Evolutionary conservation across 1,140 invertebrate species (phyloP), one percentile per base, ranked within the genome.

Genomic region (Tribolium madens): DNA sequence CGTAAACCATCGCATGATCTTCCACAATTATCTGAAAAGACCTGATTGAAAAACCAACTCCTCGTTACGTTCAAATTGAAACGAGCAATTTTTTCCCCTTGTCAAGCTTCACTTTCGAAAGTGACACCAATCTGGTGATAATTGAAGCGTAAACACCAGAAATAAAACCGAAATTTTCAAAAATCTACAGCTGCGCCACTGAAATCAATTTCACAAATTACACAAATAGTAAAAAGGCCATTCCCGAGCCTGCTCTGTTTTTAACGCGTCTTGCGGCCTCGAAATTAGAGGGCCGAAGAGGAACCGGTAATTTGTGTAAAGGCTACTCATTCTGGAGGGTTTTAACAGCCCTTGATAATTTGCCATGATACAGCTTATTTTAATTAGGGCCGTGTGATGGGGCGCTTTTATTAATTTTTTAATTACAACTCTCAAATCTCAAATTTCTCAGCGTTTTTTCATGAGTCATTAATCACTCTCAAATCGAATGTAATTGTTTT

Each of bases 271-370:
- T 79, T 76, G 21, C 81, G 79, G 81, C 78, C 47, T 46, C 17
- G 14, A 81, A 82, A 82, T 82, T 82, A 82, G 79, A 82, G 78
- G 81, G 78, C 81, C 10, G n/a, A 42, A 46, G 75, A 77, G 53
- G 46, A 78, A 73, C 33, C 70, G 70, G 78, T 79, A 81, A 82
- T 82, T 82, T 81, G 60, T 50, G 74, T 81, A 81, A 81, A 82
- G 81, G 81, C 81, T 82, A 81, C 79, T 82, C 78, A 81, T 80
- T 76, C 79, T 75, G 75, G 47, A 72, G 50, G 47, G 47, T 73
- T 72, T 47, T 52, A 52, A 75, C 46, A 75, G 33, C 72, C 73
- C 73, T 77, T 76, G 17, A 72, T 77, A 64, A 79, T 80, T 73
- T 69, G 75, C 73, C 60, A 76, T 78, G 79, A 80, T 78, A 78